Conservation (phyloP, 2,113 vertebrate species). For the Oreochromis niloticus region DNA sequence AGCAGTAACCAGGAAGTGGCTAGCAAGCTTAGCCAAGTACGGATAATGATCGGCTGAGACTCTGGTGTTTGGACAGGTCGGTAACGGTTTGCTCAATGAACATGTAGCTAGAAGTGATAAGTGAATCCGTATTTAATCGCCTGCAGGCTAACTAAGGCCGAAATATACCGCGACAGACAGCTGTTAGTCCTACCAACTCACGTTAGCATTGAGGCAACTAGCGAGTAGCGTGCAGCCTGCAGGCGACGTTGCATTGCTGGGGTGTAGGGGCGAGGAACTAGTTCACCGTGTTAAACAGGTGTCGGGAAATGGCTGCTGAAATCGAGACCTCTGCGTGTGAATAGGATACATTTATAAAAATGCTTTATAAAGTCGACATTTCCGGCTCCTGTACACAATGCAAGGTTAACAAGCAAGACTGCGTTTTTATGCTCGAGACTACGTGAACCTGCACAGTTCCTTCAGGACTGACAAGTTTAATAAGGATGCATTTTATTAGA, state of each 20-base stretch:
- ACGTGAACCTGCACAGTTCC: neutral
- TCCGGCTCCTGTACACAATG: neutral
- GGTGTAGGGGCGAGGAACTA: neutral
- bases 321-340: neutral
- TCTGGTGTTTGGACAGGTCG: constrained; percentile 32
- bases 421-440: neutral
- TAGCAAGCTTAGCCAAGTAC: constrained; percentile 18
- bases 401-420: neutral
- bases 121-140: neutral
- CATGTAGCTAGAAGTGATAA: neutral
- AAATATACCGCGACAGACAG: neutral
- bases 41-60: constrained; percentile 60
- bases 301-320: neutral
- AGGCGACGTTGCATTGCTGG: neutral
- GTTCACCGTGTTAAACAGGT: neutral
- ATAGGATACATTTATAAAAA: neutral
- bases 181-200: neutral
- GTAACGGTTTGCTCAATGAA: constrained; percentile 24
- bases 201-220: neutral
- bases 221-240: neutral
- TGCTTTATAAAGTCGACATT: neutral
- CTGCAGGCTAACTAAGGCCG: neutral
- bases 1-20: constrained; percentile 58
- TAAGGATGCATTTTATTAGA: neutral
- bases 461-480: neutral